phyloP scores from a whole-genome alignment of 92 coral and sea anemone genomes.

The Virgularia gustaviana region DNA sequence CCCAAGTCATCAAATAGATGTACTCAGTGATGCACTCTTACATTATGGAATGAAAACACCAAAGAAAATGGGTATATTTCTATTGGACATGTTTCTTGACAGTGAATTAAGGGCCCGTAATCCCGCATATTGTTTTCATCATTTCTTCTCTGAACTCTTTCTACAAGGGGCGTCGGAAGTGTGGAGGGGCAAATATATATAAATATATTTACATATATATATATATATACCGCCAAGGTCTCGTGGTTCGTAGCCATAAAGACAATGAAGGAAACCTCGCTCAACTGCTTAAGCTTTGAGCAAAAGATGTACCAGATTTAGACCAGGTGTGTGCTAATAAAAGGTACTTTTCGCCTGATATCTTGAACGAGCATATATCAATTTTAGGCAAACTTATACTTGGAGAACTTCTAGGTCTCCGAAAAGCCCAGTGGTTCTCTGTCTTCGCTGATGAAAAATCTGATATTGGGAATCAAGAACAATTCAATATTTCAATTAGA shows the following conservation, averaged over 20 bases:
- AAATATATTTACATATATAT: not conserved
- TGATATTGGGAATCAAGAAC: slow-evolving; percentile 17
- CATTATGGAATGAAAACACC: too few relatives aligned
- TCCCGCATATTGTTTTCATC: too few relatives aligned
- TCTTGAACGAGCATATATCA: slow-evolving; percentile 13
- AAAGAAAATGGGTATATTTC: too few relatives aligned
- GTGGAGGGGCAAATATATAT: too few relatives aligned
- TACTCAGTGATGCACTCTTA: too few relatives aligned
- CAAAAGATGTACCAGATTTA: slow-evolving; percentile 15
- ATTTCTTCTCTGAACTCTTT: too few relatives aligned
- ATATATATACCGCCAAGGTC: slow-evolving; percentile 28
- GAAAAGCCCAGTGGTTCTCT: slow-evolving; percentile 19
- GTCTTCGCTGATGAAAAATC: not conserved
- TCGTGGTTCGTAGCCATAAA: slow-evolving; percentile 31
- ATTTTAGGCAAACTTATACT: slow-evolving; percentile 9
- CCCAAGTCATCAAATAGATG: too few relatives aligned
- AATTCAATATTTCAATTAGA: slow-evolving; percentile 7
- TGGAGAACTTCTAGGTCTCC: not conserved
- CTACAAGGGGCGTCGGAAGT: too few relatives aligned
- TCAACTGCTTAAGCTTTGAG: slow-evolving; percentile 10
- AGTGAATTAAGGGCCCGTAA: too few relatives aligned
- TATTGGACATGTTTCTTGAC: too few relatives aligned
- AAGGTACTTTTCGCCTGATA: slow-evolving; percentile 23
- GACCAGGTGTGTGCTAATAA: not conserved
- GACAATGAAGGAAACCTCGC: slow-evolving; percentile 35